phyloP scores from a whole-genome alignment of 2,113 vertebrate species.

The Ailuropoda melanoleuca region DNA sequence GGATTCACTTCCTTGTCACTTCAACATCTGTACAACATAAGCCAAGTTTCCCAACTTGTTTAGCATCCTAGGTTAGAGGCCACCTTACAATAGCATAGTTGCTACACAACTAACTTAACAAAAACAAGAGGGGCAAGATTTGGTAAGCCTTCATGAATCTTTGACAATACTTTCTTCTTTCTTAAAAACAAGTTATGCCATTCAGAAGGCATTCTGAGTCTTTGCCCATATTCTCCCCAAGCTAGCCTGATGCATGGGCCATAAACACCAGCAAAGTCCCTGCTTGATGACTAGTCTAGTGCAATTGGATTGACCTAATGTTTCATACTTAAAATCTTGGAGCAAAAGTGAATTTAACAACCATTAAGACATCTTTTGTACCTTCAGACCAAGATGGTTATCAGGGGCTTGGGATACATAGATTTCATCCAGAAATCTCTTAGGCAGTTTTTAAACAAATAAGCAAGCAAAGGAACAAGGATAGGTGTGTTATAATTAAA shows the following conservation, averaged over 20 bases:
- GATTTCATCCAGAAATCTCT: neutral
- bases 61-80: neutral
- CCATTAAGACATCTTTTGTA: neutral
- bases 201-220: neutral
- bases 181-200: neutral
- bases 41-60: neutral
- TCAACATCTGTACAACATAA: neutral
- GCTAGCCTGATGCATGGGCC: neutral
- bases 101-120: neutral
- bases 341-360: neutral
- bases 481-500: neutral
- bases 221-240: neutral
- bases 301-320: neutral
- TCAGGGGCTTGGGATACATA: neutral
- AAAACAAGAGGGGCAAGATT: neutral
- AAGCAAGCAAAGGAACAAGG: neutral
- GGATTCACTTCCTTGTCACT: neutral
- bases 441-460: neutral
- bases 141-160: neutral
- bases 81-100: neutral
- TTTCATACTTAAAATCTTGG: neutral
- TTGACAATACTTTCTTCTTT: neutral
- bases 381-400: neutral
- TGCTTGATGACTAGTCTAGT: neutral
- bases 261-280: neutral